phyloP scores from a whole-genome alignment of 2,113 vertebrate species.

The Clupea harengus region DNA sequence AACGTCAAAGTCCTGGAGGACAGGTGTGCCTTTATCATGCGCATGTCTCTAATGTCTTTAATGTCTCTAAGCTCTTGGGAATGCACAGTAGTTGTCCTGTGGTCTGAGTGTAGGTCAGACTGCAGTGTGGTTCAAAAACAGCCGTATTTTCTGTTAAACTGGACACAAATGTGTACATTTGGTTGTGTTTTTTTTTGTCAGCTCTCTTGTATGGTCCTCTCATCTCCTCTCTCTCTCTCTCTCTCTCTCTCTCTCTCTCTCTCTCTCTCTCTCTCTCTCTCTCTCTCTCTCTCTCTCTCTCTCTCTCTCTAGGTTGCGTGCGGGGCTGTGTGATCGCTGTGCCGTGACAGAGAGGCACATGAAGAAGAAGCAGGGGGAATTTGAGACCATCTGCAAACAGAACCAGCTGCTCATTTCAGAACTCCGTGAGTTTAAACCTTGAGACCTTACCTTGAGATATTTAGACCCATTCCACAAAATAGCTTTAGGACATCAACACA shows the following conservation, averaged over 20 bases:
- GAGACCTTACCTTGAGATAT: background rate
- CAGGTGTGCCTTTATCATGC: conserved; percentile 68
- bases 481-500: background rate
- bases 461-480: background rate
- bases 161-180: background rate
- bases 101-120: background rate
- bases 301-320: conserved; percentile 71
- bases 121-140: background rate
- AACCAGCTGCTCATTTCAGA: conserved; percentile 81
- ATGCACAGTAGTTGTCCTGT: background rate
- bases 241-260: too few relatives aligned
- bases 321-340: conserved; percentile 84
- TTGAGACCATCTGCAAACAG: conserved; percentile 81
- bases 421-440: conserved; percentile 78
- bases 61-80: background rate
- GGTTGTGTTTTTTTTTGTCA: background rate
- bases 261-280: too few relatives aligned
- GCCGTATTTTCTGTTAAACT: background rate
- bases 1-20: conserved; percentile 84
- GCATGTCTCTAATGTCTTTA: too few relatives aligned
- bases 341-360: conserved; percentile 82
- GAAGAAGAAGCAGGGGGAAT: conserved; percentile 79
- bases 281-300: background rate
- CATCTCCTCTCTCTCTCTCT: background rate
- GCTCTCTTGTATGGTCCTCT: background rate